These are phyloP conservation scores for Trachymyrmex septentrionalis DNA, from an alignment of 1,140 invertebrate species.

Conservation along the genomic window DNA sequence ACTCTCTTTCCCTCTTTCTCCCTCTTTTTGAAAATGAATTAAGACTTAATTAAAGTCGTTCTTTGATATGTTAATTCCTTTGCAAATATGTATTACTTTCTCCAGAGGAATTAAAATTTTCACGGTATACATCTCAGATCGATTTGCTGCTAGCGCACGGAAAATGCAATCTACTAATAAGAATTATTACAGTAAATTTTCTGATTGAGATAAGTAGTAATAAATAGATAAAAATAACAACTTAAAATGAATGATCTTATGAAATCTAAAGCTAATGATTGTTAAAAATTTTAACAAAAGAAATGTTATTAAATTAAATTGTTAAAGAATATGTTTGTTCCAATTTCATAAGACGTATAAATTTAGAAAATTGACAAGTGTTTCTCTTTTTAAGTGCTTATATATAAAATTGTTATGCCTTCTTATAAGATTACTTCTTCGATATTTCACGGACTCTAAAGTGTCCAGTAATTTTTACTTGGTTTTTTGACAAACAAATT, in stretches of 20 bases:
- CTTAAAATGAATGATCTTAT: background rate
- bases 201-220: background rate
- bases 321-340: background rate
- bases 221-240: background rate
- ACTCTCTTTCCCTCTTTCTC: conserved; percentile 74
- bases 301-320: background rate
- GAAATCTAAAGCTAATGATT: background rate
- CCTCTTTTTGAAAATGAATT: conserved; percentile 85
- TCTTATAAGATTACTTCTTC: background rate
- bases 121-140: conserved; percentile 31
- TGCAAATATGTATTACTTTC: conserved; percentile 83
- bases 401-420: background rate
- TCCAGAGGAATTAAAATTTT: conserved; percentile 70
- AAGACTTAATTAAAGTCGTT: conserved; percentile 86
- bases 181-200: background rate
- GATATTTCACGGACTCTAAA: background rate
- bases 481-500: background rate
- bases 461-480: background rate
- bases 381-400: background rate
- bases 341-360: background rate
- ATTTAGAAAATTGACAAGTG: background rate
- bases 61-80: conserved; percentile 87
- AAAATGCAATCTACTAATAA: conserved; percentile 4
- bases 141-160: background rate
- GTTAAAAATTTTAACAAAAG: background rate